Evolutionary conservation across 1,140 invertebrate species (phyloP).

Genomic region (Drosophila willistoni): DNA sequence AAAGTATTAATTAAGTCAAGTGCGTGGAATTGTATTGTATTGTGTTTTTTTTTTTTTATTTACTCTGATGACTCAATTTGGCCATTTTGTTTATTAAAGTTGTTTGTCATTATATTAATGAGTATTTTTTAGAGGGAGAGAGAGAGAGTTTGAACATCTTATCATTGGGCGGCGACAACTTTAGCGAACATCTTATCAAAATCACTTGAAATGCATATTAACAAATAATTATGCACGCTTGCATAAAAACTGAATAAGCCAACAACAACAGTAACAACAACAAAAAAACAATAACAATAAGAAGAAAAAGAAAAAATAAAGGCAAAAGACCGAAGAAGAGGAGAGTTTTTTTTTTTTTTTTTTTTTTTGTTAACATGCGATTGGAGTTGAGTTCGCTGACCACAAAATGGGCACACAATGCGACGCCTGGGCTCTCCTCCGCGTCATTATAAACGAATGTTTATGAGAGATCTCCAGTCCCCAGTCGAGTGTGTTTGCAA

Average conservation of each 20-base stretch:
- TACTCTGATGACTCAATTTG: slow-evolving; percentile 30
- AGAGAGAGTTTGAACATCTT: not conserved
- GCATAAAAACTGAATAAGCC: slow-evolving; percentile 60
- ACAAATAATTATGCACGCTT: slow-evolving; percentile 76
- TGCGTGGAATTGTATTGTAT: slow-evolving; percentile 37
- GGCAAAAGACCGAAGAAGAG: not conserved
- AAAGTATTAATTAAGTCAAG: slow-evolving; percentile 62
- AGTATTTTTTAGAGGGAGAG: slow-evolving; percentile 16
- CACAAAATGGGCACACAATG: slow-evolving; percentile 46
- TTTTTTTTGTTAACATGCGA: slow-evolving; percentile 37
- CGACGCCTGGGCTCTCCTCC: not conserved
- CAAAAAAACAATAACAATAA: slow-evolving; percentile 28
- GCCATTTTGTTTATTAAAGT: slow-evolving; percentile 47
- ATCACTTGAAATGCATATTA: slow-evolving; percentile 69
- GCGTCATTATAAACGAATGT: slow-evolving; percentile 8
- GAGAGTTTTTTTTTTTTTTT: not conserved
- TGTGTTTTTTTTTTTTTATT: slow-evolving; percentile 13
- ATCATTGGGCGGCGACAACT: slow-evolving; percentile 29
- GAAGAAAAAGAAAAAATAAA: slow-evolving; percentile 41
- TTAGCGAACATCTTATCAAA: slow-evolving; percentile 59
- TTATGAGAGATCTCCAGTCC: not conserved
- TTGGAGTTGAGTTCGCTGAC: slow-evolving; percentile 61
- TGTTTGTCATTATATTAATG: slow-evolving; percentile 72
- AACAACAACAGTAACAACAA: slow-evolving; percentile 20
- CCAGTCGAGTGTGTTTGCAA: slow-evolving; percentile 1